Evolutionary conservation across 35 echinoderm and acorn worm genomes (phyloP).

Genomic region (Heliocidaris tuberculata): DNA sequence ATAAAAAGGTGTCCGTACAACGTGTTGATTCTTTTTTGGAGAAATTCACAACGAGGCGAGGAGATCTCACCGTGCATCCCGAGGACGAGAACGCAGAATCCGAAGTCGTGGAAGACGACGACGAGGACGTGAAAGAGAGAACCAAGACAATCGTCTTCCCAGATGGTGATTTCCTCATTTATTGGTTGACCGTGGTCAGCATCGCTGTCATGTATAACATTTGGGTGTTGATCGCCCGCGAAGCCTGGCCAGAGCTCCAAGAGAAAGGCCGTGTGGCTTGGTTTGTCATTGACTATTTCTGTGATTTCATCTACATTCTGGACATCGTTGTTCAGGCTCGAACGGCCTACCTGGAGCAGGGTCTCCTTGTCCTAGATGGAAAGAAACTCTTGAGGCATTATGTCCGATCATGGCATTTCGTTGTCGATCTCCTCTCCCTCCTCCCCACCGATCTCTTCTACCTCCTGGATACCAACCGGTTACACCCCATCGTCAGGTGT

Average conservation of each 20-base stretch:
- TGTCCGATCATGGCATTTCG: constrained; percentile 59
- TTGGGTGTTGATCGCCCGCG: constrained; percentile 75
- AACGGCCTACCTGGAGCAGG: constrained; percentile 82
- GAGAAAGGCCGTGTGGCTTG: constrained; percentile 38
- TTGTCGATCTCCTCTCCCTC: constrained; percentile 65
- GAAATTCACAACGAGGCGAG: constrained; percentile 59
- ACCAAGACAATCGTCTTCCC: constrained; percentile 56
- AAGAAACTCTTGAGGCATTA: constrained; percentile 68
- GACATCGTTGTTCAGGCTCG: constrained; percentile 85
- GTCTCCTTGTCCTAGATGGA: constrained; percentile 63
- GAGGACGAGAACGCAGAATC: constrained; percentile 51
- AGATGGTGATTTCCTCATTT: constrained; percentile 73
- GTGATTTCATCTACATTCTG: constrained; percentile 75
- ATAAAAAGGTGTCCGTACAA: constrained; percentile 18
- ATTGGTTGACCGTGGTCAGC: constrained; percentile 77
- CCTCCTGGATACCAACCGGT: constrained; percentile 31
- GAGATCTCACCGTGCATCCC: neutral
- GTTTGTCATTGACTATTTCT: constrained; percentile 77
- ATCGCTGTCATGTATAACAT: constrained; percentile 81
- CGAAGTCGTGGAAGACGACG: constrained; percentile 44
- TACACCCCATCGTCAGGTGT: constrained; percentile 61
- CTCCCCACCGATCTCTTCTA: constrained; percentile 73
- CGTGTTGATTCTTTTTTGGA: constrained; percentile 68
- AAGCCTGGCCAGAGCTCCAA: constrained; percentile 67
- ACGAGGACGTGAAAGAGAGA: constrained; percentile 21